Conservation (phyloP, 92 coral and sea anemone species). For the Montipora capitata region DNA sequence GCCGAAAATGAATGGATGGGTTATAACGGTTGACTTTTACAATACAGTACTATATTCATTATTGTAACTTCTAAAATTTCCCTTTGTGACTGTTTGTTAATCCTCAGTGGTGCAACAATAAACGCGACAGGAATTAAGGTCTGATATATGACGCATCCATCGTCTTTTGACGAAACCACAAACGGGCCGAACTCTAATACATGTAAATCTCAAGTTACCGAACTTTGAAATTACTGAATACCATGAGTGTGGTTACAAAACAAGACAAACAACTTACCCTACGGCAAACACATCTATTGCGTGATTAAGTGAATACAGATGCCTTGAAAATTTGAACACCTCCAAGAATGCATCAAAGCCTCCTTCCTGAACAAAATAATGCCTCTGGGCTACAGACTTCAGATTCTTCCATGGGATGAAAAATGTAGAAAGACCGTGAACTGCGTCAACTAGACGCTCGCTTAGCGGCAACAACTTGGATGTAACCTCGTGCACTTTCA, state of each 20-base stretch:
- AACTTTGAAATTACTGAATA: too few species aligned
- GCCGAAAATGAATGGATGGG: too few species aligned
- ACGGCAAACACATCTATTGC: background rate
- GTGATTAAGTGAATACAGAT: slow-evolving; percentile 6
- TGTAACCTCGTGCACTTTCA: background rate
- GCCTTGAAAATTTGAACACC: slow-evolving; percentile 67
- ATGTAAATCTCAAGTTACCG: too few species aligned
- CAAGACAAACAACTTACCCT: background rate
- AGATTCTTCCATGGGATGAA: slow-evolving; percentile 83
- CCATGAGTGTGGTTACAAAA: background rate
- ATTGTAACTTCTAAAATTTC: too few species aligned
- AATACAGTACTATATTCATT: too few species aligned
- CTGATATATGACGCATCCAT: too few species aligned
- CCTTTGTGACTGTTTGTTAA: too few species aligned
- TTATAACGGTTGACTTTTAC: too few species aligned
- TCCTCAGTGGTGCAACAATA: too few species aligned
- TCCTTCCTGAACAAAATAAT: slow-evolving; percentile 88
- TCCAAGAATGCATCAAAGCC: slow-evolving; percentile 81
- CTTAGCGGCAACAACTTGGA: background rate
- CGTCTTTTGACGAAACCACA: too few species aligned
- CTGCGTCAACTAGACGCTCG: slow-evolving; percentile 1
- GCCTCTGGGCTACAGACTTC: slow-evolving; percentile 76
- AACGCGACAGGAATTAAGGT: too few species aligned
- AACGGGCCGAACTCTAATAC: too few species aligned
- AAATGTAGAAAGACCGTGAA: slow-evolving; percentile 22